A percentile compares a stretch with the other conserved stretches of the same genome.
phyloP scores from a whole-genome alignment of 92 coral and sea anemone genomes.

The Zoanthus gigantus region DNA sequence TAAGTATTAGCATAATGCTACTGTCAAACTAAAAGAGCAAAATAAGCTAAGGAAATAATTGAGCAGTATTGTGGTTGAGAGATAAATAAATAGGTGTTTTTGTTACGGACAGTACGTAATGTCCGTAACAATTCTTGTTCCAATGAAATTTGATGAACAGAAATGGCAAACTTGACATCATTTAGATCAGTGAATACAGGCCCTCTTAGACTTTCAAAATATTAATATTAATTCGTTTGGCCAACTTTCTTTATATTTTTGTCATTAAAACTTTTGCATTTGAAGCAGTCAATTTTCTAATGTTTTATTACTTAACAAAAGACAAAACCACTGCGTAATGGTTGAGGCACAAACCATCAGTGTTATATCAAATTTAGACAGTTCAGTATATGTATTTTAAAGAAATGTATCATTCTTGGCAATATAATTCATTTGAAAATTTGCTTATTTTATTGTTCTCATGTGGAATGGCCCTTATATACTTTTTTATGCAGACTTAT shows the following conservation, averaged over 20 bases:
- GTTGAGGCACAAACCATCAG: neutral
- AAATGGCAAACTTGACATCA: neutral
- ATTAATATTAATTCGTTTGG: neutral
- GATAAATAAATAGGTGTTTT: neutral
- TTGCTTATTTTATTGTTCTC: neutral
- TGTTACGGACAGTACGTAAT: neutral
- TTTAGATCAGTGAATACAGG: constrained; percentile 1
- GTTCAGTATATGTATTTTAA: neutral
- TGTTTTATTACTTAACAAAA: constrained; percentile 2
- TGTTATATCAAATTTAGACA: neutral
- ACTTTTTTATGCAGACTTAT: too few relatives aligned
- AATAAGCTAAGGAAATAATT: neutral
- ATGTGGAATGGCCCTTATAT: constrained; percentile 5
- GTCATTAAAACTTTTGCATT: constrained; percentile 17
- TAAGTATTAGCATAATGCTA: neutral
- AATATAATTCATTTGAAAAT: constrained; percentile 17
- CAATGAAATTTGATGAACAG: neutral
- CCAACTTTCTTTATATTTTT: constrained; percentile 10
- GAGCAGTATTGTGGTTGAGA: neutral
- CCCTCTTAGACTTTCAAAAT: constrained; percentile 16
- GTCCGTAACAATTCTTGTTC: constrained; percentile 13
- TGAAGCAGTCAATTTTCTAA: constrained; percentile 1
- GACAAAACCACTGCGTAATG: neutral
- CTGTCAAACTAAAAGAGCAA: constrained; percentile 14
- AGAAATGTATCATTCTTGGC: neutral